These are phyloP conservation scores for Leptocoma aspasia DNA, from an alignment of 2,113 vertebrate species.

Conservation along the genomic window DNA sequence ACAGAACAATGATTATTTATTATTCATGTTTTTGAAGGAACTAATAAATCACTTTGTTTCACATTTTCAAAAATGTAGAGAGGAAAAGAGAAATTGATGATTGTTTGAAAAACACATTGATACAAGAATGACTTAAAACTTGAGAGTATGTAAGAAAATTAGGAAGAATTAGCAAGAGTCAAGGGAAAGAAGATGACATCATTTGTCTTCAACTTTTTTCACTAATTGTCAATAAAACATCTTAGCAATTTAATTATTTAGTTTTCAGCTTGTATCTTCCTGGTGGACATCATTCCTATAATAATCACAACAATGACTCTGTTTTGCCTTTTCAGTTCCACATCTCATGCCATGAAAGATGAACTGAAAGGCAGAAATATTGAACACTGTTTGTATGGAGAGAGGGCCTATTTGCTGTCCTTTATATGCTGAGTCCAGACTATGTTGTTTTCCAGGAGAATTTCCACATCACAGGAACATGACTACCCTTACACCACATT, in stretches of 20 bases:
- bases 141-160: not conserved
- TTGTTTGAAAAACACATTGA: not conserved
- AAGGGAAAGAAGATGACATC: not conserved
- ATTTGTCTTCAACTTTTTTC: not conserved
- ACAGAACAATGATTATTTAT: not conserved
- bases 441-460: not conserved
- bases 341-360: not conserved
- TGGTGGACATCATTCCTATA: not conserved
- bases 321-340: not conserved
- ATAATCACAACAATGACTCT: not conserved
- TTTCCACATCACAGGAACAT: not conserved
- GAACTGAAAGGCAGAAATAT: not conserved
- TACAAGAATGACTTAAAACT: not conserved
- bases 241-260: not conserved
- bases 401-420: not conserved
- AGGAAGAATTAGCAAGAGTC: not conserved
- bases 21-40: not conserved
- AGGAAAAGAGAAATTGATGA: not conserved
- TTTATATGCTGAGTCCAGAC: not conserved
- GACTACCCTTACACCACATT: not conserved
- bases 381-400: not conserved
- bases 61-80: accelerated
- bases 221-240: not conserved
- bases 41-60: not conserved
- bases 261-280: not conserved